Evolutionary conservation across 2,888 invertebrate genomes (phyloP).

Genomic region (Pimpla rufipes): DNA sequence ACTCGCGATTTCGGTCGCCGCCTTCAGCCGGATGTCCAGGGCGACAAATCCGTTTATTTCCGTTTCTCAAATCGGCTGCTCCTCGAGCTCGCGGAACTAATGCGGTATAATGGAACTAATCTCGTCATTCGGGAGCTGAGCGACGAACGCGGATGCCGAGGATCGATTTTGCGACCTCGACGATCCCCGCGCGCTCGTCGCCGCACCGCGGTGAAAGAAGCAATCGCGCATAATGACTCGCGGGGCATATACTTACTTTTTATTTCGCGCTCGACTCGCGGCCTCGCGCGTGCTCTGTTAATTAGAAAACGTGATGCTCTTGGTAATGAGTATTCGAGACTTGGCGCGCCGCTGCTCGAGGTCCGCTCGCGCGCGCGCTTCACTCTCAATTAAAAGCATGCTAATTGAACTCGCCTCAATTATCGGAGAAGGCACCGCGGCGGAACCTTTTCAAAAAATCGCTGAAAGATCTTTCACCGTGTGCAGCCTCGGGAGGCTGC

Average conservation of each 20-base stretch:
- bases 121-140: not conserved
- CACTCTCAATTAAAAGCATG: constrained; percentile 80
- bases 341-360: constrained; percentile 65
- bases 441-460: constrained; percentile 64
- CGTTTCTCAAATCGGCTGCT: no score
- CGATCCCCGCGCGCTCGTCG: no score
- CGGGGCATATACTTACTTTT: constrained; percentile 31
- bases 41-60: no score
- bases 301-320: constrained; percentile 81
- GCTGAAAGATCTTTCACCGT: constrained; percentile 53
- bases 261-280: constrained; percentile 45
- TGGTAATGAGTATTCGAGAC: constrained; percentile 81
- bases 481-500: not conserved
- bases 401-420: constrained; percentile 83
- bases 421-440: constrained; percentile 74
- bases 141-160: not conserved
- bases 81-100: no score
- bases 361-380: constrained; percentile 70
- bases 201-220: not conserved
- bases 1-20: no score
- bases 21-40: no score
- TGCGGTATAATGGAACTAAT: no score
- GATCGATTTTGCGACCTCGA: constrained; percentile 20
- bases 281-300: constrained; percentile 70
- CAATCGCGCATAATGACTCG: constrained; percentile 31